Base-by-base conservation (phyloP, 2,113 vertebrate species). In the Scartelaos histophorus region DNA sequence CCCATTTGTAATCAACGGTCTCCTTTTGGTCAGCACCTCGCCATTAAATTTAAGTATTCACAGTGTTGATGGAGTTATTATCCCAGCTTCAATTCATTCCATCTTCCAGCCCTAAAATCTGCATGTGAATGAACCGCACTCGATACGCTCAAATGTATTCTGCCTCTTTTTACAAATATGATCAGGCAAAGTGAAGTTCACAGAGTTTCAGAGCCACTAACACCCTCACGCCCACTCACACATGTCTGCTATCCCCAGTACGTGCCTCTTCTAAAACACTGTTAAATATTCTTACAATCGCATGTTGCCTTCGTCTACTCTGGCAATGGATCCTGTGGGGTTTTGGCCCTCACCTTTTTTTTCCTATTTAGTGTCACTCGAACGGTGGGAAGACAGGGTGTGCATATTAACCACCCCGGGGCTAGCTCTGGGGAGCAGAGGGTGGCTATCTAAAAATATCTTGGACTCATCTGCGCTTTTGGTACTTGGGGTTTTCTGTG, bases 391-490 rank as follows among this genome's bases (percentile, higher is more conserved):
- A 71, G 66, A 73, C 76, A 38, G n/a, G 0, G 71, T 73, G 58
- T 87, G 82, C 79, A 89, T 89, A 78, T 73, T 69, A 85, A 89
- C 67, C 47, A 57, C 60, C 67, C 15, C 38, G 4, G 74, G 74
- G 46, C 49, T 38, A 62, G 9, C 64, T 77, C 57, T 46, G 62
- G 76, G 45, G 62, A 64, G 4, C 67, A 56, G 57, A 64, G 43
- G 67, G 60, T 43, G 29, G 69, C 51, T 70, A 67, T 81, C 77
- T 83, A 79, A 78, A 86, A 82, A 78, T 79, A 83, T 62, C 72
- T 15, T 0, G 3, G 43, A 21, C 58, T 82, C 66, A 7, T 70
- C 25, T 13, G 61, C 24, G 25, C 67, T 16, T 24, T 35, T 71
- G 19, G 49, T n/a, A 46, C 57, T 75, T 76, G 69, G 67, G 22